phyloP scores from a whole-genome alignment of 2,113 vertebrate genomes.

The Carassius auratus region DNA sequence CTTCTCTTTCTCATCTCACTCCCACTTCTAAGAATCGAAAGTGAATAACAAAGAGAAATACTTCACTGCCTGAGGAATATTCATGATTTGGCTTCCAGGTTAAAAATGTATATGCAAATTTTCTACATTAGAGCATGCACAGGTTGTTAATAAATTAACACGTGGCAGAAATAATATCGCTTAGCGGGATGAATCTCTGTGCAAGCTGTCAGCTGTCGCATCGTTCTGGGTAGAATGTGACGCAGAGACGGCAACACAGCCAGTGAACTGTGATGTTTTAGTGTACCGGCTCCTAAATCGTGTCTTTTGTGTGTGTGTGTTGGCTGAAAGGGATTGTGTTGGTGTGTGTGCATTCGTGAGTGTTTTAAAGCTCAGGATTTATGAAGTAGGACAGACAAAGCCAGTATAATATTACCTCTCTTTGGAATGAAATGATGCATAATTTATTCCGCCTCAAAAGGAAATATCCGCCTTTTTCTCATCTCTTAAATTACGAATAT shows the following conservation, averaged over 20 bases:
- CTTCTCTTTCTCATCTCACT: constrained; percentile 48
- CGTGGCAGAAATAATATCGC: constrained; percentile 93
- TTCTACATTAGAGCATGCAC: constrained; percentile 81
- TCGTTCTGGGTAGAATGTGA: constrained; percentile 80
- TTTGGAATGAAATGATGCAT: constrained; percentile 41
- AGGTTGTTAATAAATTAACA: constrained; percentile 90
- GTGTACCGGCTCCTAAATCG: constrained; percentile 72
- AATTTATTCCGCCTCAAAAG: constrained; percentile 38
- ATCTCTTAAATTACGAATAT: constrained; percentile 27
- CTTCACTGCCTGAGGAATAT: constrained; percentile 68
- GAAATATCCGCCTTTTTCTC: constrained; percentile 30
- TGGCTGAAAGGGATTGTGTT: constrained; percentile 29
- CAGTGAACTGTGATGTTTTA: constrained; percentile 78
- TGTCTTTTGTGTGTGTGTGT: constrained; percentile 63
- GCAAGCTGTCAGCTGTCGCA: constrained; percentile 88
- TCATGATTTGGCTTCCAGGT: constrained; percentile 74
- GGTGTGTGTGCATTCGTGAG: constrained; percentile 30
- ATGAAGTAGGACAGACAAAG: constrained; percentile 31
- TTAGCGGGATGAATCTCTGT: constrained; percentile 89
- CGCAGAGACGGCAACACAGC: constrained; percentile 80
- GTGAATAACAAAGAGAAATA: constrained; percentile 66
- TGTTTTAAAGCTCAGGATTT: constrained; percentile 41
- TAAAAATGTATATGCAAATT: constrained; percentile 86
- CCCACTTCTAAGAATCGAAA: constrained; percentile 69
- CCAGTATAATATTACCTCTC: constrained; percentile 39